These are phyloP conservation scores for Enoplosus armatus DNA, from an alignment of 2,797 vertebrate genomes.

Conservation along the genomic window DNA sequence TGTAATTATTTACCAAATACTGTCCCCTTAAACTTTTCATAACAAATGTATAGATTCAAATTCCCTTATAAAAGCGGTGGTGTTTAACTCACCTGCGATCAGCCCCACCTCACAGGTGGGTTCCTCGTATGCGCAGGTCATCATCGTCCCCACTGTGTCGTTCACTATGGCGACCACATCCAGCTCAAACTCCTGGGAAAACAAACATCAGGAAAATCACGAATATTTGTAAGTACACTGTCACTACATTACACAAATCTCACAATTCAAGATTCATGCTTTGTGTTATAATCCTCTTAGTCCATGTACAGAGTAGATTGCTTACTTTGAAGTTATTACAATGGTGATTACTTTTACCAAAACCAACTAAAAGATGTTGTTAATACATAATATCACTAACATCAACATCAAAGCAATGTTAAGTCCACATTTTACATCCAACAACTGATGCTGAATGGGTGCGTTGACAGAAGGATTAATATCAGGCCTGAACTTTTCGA, in stretches of 20 bases:
- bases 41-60: neutral
- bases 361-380: neutral
- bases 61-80: neutral
- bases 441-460: neutral
- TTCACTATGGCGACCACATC: constrained; percentile 98
- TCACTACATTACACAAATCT: neutral
- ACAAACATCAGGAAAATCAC: neutral
- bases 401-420: neutral
- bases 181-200: constrained; percentile 94
- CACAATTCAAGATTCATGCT: constrained; percentile 18
- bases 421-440: neutral
- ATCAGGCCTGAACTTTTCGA: constrained; percentile 29
- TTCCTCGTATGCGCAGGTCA: constrained; percentile 99
- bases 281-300: neutral
- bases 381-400: neutral
- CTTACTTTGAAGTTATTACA: neutral
- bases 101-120: constrained; percentile 97
- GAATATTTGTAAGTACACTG: too few species aligned
- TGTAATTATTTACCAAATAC: neutral
- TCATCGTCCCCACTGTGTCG: constrained; percentile 99
- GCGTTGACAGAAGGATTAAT: constrained; percentile 25
- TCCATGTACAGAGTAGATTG: neutral
- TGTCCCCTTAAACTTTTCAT: neutral
- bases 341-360: neutral
- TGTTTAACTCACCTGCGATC: constrained; percentile 90